Evolutionary conservation across 2,888 invertebrate species (phyloP), one percentile per base, ranked within the genome.

Genomic region (Argyra leucocephala): DNA sequence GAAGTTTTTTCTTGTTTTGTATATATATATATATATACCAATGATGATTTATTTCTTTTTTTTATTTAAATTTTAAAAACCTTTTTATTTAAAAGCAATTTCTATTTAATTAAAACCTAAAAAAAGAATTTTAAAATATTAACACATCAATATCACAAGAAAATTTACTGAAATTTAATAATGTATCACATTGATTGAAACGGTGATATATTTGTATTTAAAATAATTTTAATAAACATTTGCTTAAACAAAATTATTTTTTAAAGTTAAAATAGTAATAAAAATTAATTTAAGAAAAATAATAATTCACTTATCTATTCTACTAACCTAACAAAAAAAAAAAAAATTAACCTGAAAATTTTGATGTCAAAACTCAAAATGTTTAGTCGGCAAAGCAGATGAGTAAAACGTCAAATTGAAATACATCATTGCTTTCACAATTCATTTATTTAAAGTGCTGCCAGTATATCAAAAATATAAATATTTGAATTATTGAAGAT

Each of bases 1-100:
- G 70, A 76, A 76, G 69, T 68, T 70, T 67, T 67, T 66, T 26
- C 22, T 60, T 15, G 22, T 64, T 61, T 58, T 58, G 26, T 63
- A 63, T 36, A 65, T 36, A 23, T 59, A 58, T 63, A 63, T 59
- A 57, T 36, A 57, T 61, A 10, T 57, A 31, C 22, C 18, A 31
- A 4, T 31, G 7, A 10, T 31, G 12, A 4, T 31, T 3, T 31
- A 10, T 1, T 31, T 31, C 48, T 48, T 48, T 48, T 48, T 48
- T 18, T 12, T 18, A 18, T 48, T 15, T n/a, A 18, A 15, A 18
- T 48, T 15, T 5, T 18, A 48, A 48, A 48, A 48, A 12, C 15
- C 12, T 5, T 18, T n/a, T 48, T 48, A 9, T 48, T 18, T 18
- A 48, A 18, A 31, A 31, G 18, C 15, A 48, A 15, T 48, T 48